Evolutionary conservation across 2,797 vertebrate species (phyloP), one percentile per base, ranked within the genome.

Genomic region (Anniella stebbinsi): DNA sequence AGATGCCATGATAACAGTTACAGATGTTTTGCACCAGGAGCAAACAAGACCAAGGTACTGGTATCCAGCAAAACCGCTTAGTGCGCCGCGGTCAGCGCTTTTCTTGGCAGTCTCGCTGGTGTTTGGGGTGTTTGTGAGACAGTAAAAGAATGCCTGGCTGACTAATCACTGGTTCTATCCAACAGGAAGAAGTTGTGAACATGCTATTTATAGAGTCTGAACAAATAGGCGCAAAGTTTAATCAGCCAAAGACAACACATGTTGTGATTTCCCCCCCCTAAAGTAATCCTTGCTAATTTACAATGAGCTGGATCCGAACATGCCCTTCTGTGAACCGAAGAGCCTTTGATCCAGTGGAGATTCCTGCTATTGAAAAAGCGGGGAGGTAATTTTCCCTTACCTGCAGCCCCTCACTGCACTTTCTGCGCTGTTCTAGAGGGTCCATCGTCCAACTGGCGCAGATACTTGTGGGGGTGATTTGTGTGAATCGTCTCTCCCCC

Each of bases 161-260:
- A 9, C 30, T 33, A 13, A 73, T 15, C 7, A 9, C 69, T 73
- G 28, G 23, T 88, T 88, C 60, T 57, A 72, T 82, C 60, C 72
- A 82, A 38, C 69, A 82, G 69, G 69, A 82, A 75, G 30, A 45
- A 73, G 41, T 88, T 88, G 57, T 57, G 80, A 73, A 45, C 21
- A 10, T 57, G 69, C 87, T 88, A 81, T 88, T 82, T 75, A 73
- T 88, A 88, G 80, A 73, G 25, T 21, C 41, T 81, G 70, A 73
- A 63, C 41, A 87, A 87, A 87, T 25, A 73, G 51, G 38, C 6
- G 2, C 36, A 2, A 18, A 17, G 38, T 41, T 60, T 73, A 25
- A 60, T 77, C 69, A 63, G 69, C 87, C 70, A 73, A 82, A 88
- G 87, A 82, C 54, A 63, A 72, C 38, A 63, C 3, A 36, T 75